A percentile compares a stretch with the other conserved stretches of the same genome.
Conservation (phyloP, 2,113 vertebrate species). For the Thunnus maccoyii region DNA sequence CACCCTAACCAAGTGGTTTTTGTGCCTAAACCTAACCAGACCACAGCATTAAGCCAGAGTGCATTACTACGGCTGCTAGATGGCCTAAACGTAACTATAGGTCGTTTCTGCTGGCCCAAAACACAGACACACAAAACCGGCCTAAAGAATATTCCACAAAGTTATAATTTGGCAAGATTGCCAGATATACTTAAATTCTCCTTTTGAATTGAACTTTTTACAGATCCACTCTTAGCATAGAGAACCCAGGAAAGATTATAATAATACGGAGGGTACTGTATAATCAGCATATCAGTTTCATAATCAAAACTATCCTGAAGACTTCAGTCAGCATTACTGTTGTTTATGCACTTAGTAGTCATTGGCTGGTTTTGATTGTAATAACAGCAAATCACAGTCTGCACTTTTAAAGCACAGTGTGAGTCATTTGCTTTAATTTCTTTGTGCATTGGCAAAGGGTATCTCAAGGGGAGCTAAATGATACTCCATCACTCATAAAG, state of each 20-base stretch:
- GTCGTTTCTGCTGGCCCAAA: no score
- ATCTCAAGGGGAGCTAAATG: slow-evolving; percentile 4
- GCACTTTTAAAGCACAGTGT: background rate
- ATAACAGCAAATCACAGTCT: slow-evolving; percentile 21
- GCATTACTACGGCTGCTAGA: no score
- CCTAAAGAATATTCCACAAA: background rate
- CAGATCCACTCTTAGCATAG: background rate
- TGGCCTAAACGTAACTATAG: no score
- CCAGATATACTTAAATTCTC: background rate
- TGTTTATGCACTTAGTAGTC: slow-evolving; percentile 41
- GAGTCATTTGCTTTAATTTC: slow-evolving; percentile 9
- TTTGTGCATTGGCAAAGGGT: slow-evolving; percentile 13
- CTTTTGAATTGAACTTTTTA: background rate
- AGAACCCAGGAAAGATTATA: background rate
- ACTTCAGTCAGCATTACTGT: background rate
- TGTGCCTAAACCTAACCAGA: no score
- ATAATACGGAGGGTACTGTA: background rate
- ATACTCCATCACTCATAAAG: slow-evolving; percentile 10
- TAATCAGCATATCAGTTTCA: slow-evolving; percentile 40
- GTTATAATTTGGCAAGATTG: background rate
- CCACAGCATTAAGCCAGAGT: no score
- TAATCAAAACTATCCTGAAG: slow-evolving; percentile 24
- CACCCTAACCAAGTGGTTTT: no score
- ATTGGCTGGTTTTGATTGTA: slow-evolving; percentile 33
- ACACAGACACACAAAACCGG: background rate